Conservation (phyloP, 1,140 invertebrate genomes). For the Phymastichus coffea region DNA sequence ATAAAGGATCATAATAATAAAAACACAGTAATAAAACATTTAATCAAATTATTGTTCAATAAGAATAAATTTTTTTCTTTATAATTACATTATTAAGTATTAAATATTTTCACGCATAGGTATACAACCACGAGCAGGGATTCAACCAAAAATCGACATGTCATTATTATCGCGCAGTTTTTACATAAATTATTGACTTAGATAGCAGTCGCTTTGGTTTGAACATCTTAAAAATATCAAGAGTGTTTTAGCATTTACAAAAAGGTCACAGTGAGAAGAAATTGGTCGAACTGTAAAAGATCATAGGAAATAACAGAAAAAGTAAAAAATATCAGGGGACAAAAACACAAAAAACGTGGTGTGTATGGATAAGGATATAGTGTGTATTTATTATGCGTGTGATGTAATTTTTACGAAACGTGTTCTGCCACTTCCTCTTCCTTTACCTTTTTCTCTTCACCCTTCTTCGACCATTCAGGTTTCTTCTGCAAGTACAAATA, state of each 20-base stretch:
- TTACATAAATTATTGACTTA: neutral
- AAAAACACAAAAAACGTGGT: too few relatives aligned
- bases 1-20: too few relatives aligned
- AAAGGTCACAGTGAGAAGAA: too few relatives aligned
- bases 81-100: slow-evolving; percentile 3
- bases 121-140: slow-evolving; percentile 1
- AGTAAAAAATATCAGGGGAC: too few relatives aligned
- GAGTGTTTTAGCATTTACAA: too few relatives aligned
- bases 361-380: too few relatives aligned
- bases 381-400: too few relatives aligned
- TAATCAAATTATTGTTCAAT: neutral
- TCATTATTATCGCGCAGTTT: neutral
- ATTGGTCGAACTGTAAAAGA: too few relatives aligned
- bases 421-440: slow-evolving; percentile 69
- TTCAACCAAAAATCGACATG: neutral
- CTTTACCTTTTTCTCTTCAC: slow-evolving; percentile 86
- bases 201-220: neutral
- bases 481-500: slow-evolving; percentile 71
- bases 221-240: neutral
- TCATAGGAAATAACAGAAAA: too few relatives aligned
- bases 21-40: too few relatives aligned
- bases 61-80: slow-evolving; percentile 1
- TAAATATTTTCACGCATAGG: slow-evolving; percentile 32
- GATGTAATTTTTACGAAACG: too few relatives aligned
- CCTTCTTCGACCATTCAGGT: slow-evolving; percentile 88